These are phyloP conservation scores for Pristis pectinata DNA, from an alignment of 2,797 vertebrate species.

Conservation along the genomic window DNA sequence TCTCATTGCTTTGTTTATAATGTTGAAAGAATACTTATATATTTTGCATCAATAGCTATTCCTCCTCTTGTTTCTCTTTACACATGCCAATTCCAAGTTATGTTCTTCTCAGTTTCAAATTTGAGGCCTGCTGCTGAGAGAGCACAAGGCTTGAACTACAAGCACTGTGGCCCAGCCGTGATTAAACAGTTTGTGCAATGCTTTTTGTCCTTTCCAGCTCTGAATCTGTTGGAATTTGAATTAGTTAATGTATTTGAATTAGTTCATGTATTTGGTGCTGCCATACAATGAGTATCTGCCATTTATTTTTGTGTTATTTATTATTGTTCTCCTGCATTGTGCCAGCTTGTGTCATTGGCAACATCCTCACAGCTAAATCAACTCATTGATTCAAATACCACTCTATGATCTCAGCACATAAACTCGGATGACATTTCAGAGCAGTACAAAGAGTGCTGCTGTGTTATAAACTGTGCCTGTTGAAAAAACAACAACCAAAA, in stretches of 20 bases:
- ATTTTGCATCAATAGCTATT: neutral
- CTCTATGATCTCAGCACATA: neutral
- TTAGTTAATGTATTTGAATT: neutral
- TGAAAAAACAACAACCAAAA: neutral
- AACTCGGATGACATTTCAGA: neutral
- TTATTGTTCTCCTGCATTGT: neutral
- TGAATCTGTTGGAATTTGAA: neutral
- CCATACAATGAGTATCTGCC: neutral
- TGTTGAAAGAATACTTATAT: neutral
- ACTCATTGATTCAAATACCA: neutral
- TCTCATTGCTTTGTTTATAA: neutral
- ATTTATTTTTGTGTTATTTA: neutral
- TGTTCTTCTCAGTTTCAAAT: no score
- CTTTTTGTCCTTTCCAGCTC: neutral
- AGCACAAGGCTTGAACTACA: no score
- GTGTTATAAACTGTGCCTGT: neutral
- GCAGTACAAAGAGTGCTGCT: neutral
- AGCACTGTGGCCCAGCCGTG: no score
- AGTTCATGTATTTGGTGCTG: neutral
- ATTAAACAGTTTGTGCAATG: neutral
- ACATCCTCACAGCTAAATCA: neutral
- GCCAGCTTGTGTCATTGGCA: neutral
- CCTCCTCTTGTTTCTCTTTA: neutral
- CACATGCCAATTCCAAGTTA: no score
- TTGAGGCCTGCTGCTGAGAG: no score